These are phyloP conservation scores for Leptinotarsa haldemani DNA, from an alignment of 2,888 invertebrate genomes.

Conservation along the genomic window DNA sequence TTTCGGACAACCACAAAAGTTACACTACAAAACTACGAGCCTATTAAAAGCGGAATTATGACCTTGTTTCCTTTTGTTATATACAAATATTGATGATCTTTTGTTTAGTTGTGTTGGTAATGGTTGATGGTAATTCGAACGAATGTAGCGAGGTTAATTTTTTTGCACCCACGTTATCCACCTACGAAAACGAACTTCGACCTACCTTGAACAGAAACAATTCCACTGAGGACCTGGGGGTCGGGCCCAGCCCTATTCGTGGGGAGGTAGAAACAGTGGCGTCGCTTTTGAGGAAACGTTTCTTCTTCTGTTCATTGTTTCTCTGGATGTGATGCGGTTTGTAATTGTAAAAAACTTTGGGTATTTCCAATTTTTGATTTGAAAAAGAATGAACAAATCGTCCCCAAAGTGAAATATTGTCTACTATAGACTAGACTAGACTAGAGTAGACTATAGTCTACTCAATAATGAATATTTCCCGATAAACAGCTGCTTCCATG, in stretches of 20 bases:
- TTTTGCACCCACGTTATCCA: slow-evolving; percentile 37
- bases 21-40: slow-evolving; percentile 16
- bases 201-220: slow-evolving; percentile 34
- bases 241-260: slow-evolving; percentile 31
- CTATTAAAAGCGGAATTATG: slow-evolving; percentile 13
- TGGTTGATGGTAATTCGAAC: slow-evolving; percentile 22
- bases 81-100: slow-evolving; percentile 21
- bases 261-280: slow-evolving; percentile 22
- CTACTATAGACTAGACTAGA: no score
- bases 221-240: slow-evolving; percentile 33
- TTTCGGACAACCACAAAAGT: slow-evolving; percentile 10
- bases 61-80: slow-evolving; percentile 20
- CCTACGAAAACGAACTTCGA: slow-evolving; percentile 38
- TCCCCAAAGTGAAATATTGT: no score
- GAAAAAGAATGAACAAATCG: no score
- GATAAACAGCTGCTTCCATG: no score
- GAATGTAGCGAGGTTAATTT: slow-evolving; percentile 29
- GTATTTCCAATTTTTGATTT: no score
- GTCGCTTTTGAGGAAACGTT: not conserved
- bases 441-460: no score
- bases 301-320: not conserved
- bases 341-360: no score
- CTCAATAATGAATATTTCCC: no score
- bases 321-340: no score
- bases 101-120: slow-evolving; percentile 18